These are phyloP conservation scores for Rhinolophus ferrumequinum DNA, from an alignment of 2,113 vertebrate genomes.

Conservation along the genomic window DNA sequence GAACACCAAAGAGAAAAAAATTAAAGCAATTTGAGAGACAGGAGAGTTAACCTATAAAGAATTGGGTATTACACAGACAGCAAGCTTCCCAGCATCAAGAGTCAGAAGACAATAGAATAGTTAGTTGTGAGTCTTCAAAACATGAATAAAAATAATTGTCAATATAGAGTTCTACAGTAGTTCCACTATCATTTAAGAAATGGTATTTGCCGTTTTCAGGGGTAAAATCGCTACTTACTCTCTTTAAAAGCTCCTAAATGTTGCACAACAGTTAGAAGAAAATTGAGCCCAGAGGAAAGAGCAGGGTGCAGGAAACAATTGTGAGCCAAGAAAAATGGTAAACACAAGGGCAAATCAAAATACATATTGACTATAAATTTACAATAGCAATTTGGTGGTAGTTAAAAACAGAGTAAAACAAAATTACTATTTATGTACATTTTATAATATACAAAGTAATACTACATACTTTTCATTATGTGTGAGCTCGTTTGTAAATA, in stretches of 20 bases:
- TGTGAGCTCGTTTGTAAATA: background rate
- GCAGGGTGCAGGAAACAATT: background rate
- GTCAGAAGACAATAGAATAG: background rate
- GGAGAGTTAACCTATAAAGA: background rate
- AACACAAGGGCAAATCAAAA: background rate
- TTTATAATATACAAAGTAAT: background rate
- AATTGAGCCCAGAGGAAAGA: background rate
- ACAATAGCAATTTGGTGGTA: background rate
- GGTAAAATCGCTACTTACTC: background rate
- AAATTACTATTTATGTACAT: background rate
- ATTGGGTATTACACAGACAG: background rate
- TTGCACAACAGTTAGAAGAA: background rate
- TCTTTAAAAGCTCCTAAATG: background rate
- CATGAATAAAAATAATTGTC: background rate
- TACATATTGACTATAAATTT: background rate
- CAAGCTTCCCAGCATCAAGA: background rate
- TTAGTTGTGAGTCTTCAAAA: constrained; percentile 9
- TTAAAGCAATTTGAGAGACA: background rate
- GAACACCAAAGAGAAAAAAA: background rate
- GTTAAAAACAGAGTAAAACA: background rate
- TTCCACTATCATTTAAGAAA: background rate
- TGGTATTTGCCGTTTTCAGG: background rate
- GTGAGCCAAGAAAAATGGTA: background rate
- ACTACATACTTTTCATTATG: background rate
- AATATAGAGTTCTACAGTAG: background rate